Evolutionary conservation across 2,797 vertebrate genomes (phyloP), one percentile per base, ranked within the genome.

Genomic region (Meda fulgida): DNA sequence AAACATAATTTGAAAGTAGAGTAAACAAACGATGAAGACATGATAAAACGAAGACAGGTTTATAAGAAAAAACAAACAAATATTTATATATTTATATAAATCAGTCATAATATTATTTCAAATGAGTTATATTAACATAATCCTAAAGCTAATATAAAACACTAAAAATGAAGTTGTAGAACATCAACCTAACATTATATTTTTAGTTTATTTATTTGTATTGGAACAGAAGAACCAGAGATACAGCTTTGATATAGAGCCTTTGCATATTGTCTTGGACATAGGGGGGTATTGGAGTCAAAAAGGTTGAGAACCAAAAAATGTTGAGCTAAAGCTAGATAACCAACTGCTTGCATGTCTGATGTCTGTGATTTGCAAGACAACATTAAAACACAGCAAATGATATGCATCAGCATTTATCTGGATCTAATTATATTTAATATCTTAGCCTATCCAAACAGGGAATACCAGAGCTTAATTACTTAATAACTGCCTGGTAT

Each of bases 381-480:
- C 43, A 72, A 29, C 73, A 23, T 53, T 16, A 31, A 29, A 65
- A 46, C 7, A 21, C 19, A 63, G n/a, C 14, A 26, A 16, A 36
- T n/a, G 21, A 70, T 70, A 53, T 70, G 31, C 23, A 70, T 70
- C 29, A 80, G 79, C 66, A 40, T 81, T 70, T 58, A 70, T 29
- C n/a, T n/a, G 31, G 31, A 31, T 31, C 31, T 23, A 77, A 86
- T 65, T 60, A 21, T 38, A 51, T 78, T 72, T 31, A 83, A 78
- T 48, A 65, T 19, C 18, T 66, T 78, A 31, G 48, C 2, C 72
- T 60, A 73, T 71, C n/a, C 80, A 23, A 81, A 43, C 40, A 65
- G 40, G 55, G 38, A 73, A 83, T 31, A 29, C 19, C 14, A 53
- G 9, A 4, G 29, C 23, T 23, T 53, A 65, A 51, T 55, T 46